These are phyloP conservation scores for Pleuronectes platessa DNA, from an alignment of 2,113 vertebrate genomes.

Conservation along the genomic window DNA sequence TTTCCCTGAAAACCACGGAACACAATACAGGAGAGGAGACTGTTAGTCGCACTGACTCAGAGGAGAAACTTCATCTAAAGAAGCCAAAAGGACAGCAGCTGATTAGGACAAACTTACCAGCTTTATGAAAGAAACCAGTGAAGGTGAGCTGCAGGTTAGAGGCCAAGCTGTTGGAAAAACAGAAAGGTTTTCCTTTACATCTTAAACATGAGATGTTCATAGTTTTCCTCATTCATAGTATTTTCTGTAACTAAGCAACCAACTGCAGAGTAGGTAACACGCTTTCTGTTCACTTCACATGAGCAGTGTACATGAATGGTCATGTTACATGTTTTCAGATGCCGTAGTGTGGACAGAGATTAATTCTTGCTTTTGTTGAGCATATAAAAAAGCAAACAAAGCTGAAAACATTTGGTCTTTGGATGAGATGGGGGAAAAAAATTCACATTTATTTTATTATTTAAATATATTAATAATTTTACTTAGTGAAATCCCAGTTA, in stretches of 20 bases:
- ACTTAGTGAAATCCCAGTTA: background rate
- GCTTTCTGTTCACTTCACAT: too few relatives aligned
- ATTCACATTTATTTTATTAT: background rate
- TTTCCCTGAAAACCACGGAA: conserved; percentile 84
- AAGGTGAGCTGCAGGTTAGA: conserved; percentile 98
- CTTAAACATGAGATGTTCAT: too few relatives aligned
- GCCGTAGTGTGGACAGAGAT: too few relatives aligned
- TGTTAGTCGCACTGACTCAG: background rate
- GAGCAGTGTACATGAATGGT: too few relatives aligned
- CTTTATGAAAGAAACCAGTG: conserved; percentile 98
- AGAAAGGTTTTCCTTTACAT: too few relatives aligned
- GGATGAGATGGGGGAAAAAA: too few relatives aligned
- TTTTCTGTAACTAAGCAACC: too few relatives aligned
- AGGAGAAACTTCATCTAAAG: background rate
- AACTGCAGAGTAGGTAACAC: too few relatives aligned
- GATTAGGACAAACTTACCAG: conserved; percentile 78
- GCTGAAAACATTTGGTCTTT: background rate
- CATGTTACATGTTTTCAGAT: too few relatives aligned
- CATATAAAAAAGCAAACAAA: background rate
- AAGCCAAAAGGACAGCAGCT: background rate
- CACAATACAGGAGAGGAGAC: background rate
- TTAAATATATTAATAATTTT: too few relatives aligned
- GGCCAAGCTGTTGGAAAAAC: conserved; percentile 83
- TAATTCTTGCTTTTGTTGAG: background rate
- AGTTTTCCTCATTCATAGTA: too few relatives aligned